Evolutionary conservation across 2,113 vertebrate genomes (phyloP).

Genomic region (Irena cyanogastra): DNA sequence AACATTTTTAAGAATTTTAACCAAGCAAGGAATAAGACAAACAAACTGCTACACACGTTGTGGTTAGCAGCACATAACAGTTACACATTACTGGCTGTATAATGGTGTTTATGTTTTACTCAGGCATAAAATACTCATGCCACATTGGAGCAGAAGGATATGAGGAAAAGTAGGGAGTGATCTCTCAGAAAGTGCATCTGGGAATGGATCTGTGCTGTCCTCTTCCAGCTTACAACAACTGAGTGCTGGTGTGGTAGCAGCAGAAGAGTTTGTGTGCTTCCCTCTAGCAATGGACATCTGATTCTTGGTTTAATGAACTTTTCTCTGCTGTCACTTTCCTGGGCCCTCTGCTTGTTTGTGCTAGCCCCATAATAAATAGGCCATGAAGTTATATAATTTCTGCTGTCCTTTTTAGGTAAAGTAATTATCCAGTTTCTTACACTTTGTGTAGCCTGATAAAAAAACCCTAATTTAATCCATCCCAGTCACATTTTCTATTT

Average conservation of each 20-base stretch:
- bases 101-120: not conserved
- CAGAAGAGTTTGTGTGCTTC: not conserved
- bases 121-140: not conserved
- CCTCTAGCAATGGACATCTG: not conserved
- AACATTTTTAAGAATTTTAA: not conserved
- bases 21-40: not conserved
- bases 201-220: not conserved
- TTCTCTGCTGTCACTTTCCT: not conserved
- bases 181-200: not conserved
- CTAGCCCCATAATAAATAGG: not conserved
- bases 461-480: not conserved
- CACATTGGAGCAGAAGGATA: not conserved
- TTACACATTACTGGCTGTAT: not conserved
- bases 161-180: not conserved
- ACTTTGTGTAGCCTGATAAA: not conserved
- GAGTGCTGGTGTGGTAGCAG: not conserved
- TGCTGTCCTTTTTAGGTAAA: not conserved
- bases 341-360: not conserved
- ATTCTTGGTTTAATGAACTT: not conserved
- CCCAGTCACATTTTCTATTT: not conserved
- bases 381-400: not conserved
- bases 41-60: not conserved
- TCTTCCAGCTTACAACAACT: not conserved
- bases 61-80: not conserved
- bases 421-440: conserved; percentile 11